Evolutionary conservation across 2,888 invertebrate species (phyloP).

Genomic region (Aplocera efformata): DNA sequence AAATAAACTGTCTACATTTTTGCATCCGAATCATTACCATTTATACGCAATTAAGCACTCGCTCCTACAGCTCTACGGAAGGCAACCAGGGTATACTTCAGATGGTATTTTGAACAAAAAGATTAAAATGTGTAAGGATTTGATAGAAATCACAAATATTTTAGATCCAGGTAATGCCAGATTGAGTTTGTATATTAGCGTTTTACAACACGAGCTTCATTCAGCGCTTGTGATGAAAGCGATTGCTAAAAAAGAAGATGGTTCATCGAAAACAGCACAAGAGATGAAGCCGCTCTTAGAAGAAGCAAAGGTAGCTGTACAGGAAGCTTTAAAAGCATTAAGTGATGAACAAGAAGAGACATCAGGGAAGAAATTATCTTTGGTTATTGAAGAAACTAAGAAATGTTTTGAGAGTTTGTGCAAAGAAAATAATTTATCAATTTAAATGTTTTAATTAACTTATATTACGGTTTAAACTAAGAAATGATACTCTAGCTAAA

Average conservation of each 20-base stretch:
- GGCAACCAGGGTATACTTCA: slow-evolving; percentile 82
- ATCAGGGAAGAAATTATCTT: slow-evolving; percentile 76
- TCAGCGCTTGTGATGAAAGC: slow-evolving; percentile 76
- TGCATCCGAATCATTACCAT: slow-evolving; percentile 93
- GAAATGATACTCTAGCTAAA: slow-evolving; percentile 20
- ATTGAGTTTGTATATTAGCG: slow-evolving; percentile 88
- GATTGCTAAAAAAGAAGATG: slow-evolving; percentile 58
- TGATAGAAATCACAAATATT: slow-evolving; percentile 81
- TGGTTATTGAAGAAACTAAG: slow-evolving; percentile 68
- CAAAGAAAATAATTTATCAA: slow-evolving; percentile 58
- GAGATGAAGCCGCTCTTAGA: slow-evolving; percentile 58
- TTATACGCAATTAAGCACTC: slow-evolving; percentile 91
- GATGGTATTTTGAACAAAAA: slow-evolving; percentile 83
- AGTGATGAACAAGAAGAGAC: slow-evolving; percentile 76
- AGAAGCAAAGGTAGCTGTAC: slow-evolving; percentile 69
- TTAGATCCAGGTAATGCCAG: slow-evolving; percentile 88
- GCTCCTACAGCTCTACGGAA: slow-evolving; percentile 88
- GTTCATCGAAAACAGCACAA: slow-evolving; percentile 43
- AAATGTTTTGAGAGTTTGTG: slow-evolving; percentile 72
- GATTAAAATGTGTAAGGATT: slow-evolving; percentile 83
- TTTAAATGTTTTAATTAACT: slow-evolving; percentile 32
- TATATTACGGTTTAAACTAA: slow-evolving; percentile 12
- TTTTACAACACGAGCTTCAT: slow-evolving; percentile 86
- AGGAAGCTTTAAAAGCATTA: slow-evolving; percentile 63
- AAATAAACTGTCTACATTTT: slow-evolving; percentile 84